phyloP scores from a whole-genome alignment of 1,140 invertebrate species.

The Bombus consobrinus region DNA sequence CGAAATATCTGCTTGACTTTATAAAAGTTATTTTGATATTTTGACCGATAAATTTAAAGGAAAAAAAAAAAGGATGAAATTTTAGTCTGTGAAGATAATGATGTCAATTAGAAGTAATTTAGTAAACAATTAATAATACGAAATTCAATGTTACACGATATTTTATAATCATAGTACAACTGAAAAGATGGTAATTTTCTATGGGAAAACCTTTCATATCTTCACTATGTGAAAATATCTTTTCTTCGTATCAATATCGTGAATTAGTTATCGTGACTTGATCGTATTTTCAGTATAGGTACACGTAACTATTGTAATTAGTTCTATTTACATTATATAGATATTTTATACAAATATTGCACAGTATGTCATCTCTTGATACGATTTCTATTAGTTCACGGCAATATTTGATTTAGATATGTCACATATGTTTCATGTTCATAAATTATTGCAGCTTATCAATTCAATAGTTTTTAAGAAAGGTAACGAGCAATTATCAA shows the following conservation, averaged over 20 bases:
- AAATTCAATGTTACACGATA: no score
- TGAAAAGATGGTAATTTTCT: background rate
- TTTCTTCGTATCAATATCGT: background rate
- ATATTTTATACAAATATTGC: background rate
- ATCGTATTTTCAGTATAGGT: background rate
- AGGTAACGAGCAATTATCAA: no score
- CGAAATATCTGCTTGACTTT: no score
- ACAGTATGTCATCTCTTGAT: background rate
- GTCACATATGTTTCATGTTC: slow-evolving; percentile 17
- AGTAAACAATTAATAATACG: no score
- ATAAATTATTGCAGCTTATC: background rate
- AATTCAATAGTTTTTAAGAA: background rate
- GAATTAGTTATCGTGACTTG: background rate
- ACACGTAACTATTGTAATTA: background rate
- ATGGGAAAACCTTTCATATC: background rate
- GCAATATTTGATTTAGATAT: slow-evolving; percentile 18
- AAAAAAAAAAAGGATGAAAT: no score
- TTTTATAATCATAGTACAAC: background rate
- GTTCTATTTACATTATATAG: background rate
- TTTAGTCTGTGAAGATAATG: no score
- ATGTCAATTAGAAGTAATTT: no score
- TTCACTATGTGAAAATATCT: background rate
- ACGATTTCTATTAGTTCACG: background rate
- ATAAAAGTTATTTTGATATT: no score
- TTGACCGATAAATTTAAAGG: no score